Conservation (phyloP, 2,113 vertebrate genomes). For the Mola mola region DNA sequence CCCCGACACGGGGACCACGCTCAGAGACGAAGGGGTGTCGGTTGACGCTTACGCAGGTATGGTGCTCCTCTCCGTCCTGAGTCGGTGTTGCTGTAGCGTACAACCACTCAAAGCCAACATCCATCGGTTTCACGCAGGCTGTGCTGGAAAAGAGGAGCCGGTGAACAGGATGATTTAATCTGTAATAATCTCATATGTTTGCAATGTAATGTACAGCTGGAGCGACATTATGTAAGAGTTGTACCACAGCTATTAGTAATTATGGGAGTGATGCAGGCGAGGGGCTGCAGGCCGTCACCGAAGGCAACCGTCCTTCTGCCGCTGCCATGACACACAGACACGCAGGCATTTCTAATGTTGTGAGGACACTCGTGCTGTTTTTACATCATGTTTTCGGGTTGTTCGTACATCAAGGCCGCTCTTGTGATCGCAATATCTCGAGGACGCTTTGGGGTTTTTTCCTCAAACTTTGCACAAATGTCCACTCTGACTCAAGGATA, state of each 20-base stretch:
- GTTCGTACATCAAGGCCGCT: too few species aligned
- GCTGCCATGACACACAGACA: too few species aligned
- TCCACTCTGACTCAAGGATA: too few species aligned
- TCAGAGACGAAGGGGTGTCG: slow-evolving; percentile 3
- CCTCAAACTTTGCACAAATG: too few species aligned
- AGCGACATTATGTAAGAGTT: slow-evolving; percentile 30
- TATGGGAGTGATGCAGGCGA: slow-evolving; percentile 15
- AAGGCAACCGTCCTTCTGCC: too few species aligned
- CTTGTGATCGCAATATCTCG: too few species aligned
- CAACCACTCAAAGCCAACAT: slow-evolving; percentile 14
- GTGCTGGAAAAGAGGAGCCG: slow-evolving; percentile 21
- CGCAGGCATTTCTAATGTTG: too few species aligned
- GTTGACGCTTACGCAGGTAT: slow-evolving; percentile 44
- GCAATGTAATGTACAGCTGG: slow-evolving; percentile 1
- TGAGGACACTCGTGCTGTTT: too few species aligned
- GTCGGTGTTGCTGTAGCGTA: slow-evolving; percentile 11
- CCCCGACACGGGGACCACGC: slow-evolving; percentile 14
- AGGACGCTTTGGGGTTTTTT: too few species aligned
- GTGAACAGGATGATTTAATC: too few species aligned
- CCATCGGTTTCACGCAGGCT: slow-evolving; percentile 1
- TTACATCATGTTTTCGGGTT: too few species aligned
- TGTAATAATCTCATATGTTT: background rate
- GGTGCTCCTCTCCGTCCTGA: too few species aligned
- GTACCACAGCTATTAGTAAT: slow-evolving; percentile 15
- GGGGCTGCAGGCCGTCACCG: slow-evolving; percentile 2